Conservation (phyloP, 2,888 invertebrate genomes). For the Heliconius charithonia region DNA sequence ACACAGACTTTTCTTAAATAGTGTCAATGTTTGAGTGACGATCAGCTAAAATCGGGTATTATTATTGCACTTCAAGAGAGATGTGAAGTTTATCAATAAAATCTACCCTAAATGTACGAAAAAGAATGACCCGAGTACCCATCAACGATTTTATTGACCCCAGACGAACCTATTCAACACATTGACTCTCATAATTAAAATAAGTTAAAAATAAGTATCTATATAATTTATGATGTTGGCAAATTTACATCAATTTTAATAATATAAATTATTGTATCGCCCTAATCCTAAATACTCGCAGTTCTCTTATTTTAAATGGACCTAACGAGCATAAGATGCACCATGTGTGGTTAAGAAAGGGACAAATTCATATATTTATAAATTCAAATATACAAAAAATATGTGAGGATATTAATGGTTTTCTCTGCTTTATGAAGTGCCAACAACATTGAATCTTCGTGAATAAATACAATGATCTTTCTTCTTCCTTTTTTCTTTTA, state of each 20-base stretch:
- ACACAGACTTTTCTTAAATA: constrained; percentile 73
- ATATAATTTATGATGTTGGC: neutral
- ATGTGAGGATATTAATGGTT: too few species aligned
- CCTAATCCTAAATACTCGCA: neutral
- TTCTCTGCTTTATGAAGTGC: too few species aligned
- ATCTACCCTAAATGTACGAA: constrained; percentile 17
- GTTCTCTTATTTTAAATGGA: neutral
- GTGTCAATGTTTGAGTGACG: constrained; percentile 68
- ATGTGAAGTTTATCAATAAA: constrained; percentile 48
- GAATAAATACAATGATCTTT: too few species aligned
- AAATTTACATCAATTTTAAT: neutral
- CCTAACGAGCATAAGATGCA: neutral
- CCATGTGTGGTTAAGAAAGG: neutral
- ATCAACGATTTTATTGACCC: constrained; percentile 16
- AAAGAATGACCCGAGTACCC: neutral
- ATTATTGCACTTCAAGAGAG: constrained; percentile 51
- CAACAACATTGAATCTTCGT: too few species aligned
- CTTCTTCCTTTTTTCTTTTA: too few species aligned
- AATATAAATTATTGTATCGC: neutral
- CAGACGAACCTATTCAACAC: constrained; percentile 2
- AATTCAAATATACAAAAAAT: too few species aligned
- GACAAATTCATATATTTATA: neutral
- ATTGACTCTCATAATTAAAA: constrained; percentile 18
- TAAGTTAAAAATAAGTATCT: constrained; percentile 22
- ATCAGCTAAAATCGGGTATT: constrained; percentile 55